Evolutionary conservation across 2,797 vertebrate genomes (phyloP), one percentile per base, ranked within the genome.

Genomic region (Alouatta caraya): DNA sequence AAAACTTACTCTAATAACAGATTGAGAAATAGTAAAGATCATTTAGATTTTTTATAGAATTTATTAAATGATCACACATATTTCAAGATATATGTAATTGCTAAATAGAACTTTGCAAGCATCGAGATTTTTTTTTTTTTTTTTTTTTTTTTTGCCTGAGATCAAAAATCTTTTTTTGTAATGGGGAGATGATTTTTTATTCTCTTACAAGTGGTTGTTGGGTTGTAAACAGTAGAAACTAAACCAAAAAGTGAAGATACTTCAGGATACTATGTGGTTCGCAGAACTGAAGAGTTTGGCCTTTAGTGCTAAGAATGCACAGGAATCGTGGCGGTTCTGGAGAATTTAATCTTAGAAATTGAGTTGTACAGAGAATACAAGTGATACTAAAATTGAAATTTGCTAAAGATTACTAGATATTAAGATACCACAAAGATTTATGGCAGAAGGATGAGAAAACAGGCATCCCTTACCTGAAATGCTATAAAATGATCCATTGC

Each of bases 351-450:
- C 52, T 79, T 75, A 90, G 11, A 94, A 94, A 95, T 3, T 94
- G 73, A 93, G 4, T 42, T 88, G 22, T 17, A 52, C 14, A 86
- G 50, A 93, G n/a, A 87, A 21, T 72, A 28, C 24, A 96, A 97
- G 92, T 95, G 80, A 90, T 92, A 86, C 52, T 90, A 88, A 94
- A 95, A 88, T 91, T 90, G 48, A 44, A 95, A 92, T 97, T 97
- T 82, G 42, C 44, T 81, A 48, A 67, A 96, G 33, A 96, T 96
- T 76, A 88, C 59, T 12, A 50, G 42, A 44, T 96, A 95, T 81
- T 80, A 92, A 94, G 75, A 81, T 89, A 96, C 52, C 57, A 7
- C 11, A 82, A 97, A 93, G 24, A 67, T 73, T 88, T 96, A 82
- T 88, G 59, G 57, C 1, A 94, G 46, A 85, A 90, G 11, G 11